These are phyloP conservation scores for Chymomyza procnemis DNA, from an alignment of 2,888 invertebrate genomes.

Conservation along the genomic window DNA sequence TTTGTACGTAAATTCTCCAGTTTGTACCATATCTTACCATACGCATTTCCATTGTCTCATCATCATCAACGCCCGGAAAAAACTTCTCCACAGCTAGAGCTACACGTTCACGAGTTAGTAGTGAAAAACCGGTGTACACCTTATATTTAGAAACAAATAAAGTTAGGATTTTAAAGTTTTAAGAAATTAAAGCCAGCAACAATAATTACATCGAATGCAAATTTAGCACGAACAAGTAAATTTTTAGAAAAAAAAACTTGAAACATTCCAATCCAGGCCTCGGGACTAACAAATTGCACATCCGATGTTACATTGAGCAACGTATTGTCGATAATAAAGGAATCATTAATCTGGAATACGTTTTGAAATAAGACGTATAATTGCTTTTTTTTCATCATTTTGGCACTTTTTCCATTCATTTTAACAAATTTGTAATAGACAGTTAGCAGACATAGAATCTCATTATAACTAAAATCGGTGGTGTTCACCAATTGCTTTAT, in stretches of 20 bases:
- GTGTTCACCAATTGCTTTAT: conserved; percentile 80
- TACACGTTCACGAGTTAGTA: conserved; percentile 86
- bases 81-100: conserved; percentile 78
- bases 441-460: conserved; percentile 81
- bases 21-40: too few species aligned
- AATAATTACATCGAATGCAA: conserved; percentile 81
- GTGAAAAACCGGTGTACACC: conserved; percentile 71
- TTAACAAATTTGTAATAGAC: conserved; percentile 80
- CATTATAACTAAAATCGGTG: conserved; percentile 80
- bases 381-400: conserved; percentile 80
- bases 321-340: conserved; percentile 83
- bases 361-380: conserved; percentile 83
- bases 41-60: conserved; percentile 84
- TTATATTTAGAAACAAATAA: background rate
- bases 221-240: conserved; percentile 84
- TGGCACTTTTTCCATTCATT: conserved; percentile 76
- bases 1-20: too few species aligned
- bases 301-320: conserved; percentile 82
- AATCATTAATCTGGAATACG: conserved; percentile 86
- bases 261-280: conserved; percentile 84
- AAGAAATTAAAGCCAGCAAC: background rate
- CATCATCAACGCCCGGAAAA: conserved; percentile 81
- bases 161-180: too few species aligned
- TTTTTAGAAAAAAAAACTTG: conserved; percentile 85
- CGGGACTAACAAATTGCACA: conserved; percentile 77